Evolutionary conservation across 2,797 vertebrate species (phyloP).

Genomic region (Alauda arvensis): DNA sequence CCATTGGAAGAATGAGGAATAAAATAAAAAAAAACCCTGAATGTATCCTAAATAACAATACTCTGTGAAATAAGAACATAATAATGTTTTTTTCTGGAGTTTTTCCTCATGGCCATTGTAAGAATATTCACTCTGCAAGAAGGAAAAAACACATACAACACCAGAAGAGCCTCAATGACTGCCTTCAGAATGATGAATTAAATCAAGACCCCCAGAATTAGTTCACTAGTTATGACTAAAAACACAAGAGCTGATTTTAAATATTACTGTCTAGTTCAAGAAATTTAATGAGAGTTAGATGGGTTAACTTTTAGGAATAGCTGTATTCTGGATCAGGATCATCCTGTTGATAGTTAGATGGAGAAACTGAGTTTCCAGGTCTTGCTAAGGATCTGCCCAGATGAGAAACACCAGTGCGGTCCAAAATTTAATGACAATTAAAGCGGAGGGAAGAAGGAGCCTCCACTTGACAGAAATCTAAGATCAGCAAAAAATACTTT

Average conservation of each 20-base stretch:
- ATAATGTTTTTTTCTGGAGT: neutral
- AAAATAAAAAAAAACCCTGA: neutral
- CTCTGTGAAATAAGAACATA: neutral
- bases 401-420: neutral
- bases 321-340: neutral
- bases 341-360: neutral
- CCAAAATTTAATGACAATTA: neutral
- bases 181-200: neutral
- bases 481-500: neutral
- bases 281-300: neutral
- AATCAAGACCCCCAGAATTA: neutral
- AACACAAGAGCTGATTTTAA: neutral
- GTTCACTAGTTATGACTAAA: neutral
- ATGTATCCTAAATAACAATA: neutral
- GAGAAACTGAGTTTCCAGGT: neutral
- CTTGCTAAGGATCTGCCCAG: neutral
- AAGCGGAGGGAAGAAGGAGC: rapidly evolving
- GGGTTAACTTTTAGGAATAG: neutral
- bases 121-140: neutral
- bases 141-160: neutral
- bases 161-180: neutral
- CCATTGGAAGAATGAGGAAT: neutral
- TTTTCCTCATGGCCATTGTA: neutral
- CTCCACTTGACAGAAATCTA: neutral
- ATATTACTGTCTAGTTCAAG: neutral